phyloP scores from a whole-genome alignment of 2,797 vertebrate genomes.

The Pangasius krempfi region DNA sequence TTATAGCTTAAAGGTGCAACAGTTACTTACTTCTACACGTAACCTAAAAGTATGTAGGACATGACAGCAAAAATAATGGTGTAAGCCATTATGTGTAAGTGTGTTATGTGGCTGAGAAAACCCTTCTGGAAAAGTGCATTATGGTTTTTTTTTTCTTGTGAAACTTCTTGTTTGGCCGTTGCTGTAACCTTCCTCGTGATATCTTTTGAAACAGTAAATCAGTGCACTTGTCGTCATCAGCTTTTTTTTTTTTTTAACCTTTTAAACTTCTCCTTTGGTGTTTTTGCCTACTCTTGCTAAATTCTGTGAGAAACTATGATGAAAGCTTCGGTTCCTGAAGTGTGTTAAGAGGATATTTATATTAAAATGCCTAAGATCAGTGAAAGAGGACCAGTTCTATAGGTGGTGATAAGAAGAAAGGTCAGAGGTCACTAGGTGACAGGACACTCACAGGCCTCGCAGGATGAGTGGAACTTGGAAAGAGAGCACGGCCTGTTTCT shows the following conservation, averaged over 20 bases:
- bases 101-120: background rate
- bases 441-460: slow-evolving; percentile 89
- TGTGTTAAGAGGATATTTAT: background rate
- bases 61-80: too few relatives aligned
- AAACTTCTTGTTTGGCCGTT: background rate
- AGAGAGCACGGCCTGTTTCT: slow-evolving; percentile 94
- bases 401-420: background rate
- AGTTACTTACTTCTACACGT: background rate
- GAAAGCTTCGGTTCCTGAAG: background rate
- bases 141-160: background rate
- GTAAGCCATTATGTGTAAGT: background rate
- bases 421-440: background rate
- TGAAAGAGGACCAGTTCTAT: background rate
- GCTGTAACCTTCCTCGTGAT: background rate
- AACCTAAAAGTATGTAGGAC: background rate
- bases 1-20: background rate
- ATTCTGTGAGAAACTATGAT: background rate
- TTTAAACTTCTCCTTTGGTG: background rate
- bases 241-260: background rate
- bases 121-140: background rate
- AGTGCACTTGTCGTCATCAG: too few relatives aligned
- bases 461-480: slow-evolving; percentile 97
- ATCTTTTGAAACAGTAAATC: background rate
- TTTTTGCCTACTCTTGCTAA: background rate
- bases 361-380: background rate